Evolutionary conservation across 1,140 invertebrate species (phyloP).

Genomic region (Eriocheir sinensis): DNA sequence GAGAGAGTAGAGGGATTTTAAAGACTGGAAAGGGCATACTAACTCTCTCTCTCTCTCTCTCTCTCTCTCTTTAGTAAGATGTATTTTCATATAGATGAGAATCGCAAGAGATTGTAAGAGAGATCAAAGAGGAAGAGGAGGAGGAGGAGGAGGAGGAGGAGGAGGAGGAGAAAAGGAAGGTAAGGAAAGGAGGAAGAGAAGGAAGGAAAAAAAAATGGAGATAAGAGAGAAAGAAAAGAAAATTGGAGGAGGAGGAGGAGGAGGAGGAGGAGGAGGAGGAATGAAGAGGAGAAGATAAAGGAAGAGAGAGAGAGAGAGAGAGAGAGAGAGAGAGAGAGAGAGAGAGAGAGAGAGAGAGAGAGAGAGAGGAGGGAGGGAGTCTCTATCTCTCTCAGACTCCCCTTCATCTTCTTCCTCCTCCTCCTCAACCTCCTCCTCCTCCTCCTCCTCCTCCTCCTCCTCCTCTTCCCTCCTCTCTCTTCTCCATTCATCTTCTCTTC

Average conservation of each 20-base stretch:
- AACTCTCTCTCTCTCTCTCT: constrained; percentile 34
- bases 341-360: too few species aligned
- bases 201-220: not conserved
- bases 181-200: not conserved
- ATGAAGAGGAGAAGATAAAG: not conserved
- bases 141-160: not conserved
- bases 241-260: not conserved
- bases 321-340: not conserved
- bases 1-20: too few species aligned
- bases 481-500: too few species aligned
- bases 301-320: not conserved
- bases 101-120: not conserved
- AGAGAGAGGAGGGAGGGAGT: not conserved
- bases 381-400: too few species aligned
- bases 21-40: too few species aligned
- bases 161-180: not conserved
- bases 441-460: too few species aligned
- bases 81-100: too few species aligned
- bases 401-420: too few species aligned
- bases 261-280: not conserved
- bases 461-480: too few species aligned
- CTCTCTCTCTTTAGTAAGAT: constrained; percentile 2
- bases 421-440: too few species aligned
- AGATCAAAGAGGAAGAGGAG: not conserved
- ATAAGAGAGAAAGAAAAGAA: not conserved